A percentile compares a stretch with the other conserved stretches of the same genome.
These are phyloP conservation scores for Oscheius sp. DNA, from an alignment of 2,888 invertebrate genomes.

Conservation along the genomic window DNA sequence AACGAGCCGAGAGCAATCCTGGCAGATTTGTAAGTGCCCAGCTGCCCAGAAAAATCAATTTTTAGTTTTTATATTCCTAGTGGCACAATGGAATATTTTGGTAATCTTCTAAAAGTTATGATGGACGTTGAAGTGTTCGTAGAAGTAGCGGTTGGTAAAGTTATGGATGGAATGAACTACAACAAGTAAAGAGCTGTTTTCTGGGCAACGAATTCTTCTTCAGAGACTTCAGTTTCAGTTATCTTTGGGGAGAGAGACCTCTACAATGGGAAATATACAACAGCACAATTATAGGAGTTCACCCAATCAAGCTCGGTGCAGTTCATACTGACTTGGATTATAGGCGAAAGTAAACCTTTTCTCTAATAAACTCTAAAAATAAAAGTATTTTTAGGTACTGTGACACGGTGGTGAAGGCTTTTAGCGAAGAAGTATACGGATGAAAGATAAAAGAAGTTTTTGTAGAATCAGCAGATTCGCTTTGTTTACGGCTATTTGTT, in stretches of 20 bases:
- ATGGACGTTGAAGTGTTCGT: neutral
- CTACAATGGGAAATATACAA: neutral
- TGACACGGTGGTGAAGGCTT: neutral
- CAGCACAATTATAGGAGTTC: neutral
- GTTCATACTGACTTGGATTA: neutral
- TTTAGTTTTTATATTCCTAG: conserved; percentile 3
- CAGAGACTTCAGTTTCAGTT: neutral
- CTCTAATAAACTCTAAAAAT: neutral
- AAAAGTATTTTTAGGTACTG: neutral
- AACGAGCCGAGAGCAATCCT: too few species aligned
- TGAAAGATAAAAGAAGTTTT: too few species aligned
- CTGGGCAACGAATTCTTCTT: too few species aligned
- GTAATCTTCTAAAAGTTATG: neutral
- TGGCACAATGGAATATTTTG: neutral
- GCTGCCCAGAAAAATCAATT: neutral
- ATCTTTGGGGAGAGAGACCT: conserved; percentile 1
- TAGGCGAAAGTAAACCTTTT: neutral
- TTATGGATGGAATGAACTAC: too few species aligned
- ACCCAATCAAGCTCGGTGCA: neutral
- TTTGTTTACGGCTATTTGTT: too few species aligned
- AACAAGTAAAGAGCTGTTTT: too few species aligned
- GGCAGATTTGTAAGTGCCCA: neutral
- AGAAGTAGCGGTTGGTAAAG: neutral
- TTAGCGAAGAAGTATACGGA: neutral
- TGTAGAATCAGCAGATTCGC: too few species aligned